These are phyloP conservation scores for Oryzias javanicus DNA, from an alignment of 2,113 vertebrate species.

Conservation along the genomic window DNA sequence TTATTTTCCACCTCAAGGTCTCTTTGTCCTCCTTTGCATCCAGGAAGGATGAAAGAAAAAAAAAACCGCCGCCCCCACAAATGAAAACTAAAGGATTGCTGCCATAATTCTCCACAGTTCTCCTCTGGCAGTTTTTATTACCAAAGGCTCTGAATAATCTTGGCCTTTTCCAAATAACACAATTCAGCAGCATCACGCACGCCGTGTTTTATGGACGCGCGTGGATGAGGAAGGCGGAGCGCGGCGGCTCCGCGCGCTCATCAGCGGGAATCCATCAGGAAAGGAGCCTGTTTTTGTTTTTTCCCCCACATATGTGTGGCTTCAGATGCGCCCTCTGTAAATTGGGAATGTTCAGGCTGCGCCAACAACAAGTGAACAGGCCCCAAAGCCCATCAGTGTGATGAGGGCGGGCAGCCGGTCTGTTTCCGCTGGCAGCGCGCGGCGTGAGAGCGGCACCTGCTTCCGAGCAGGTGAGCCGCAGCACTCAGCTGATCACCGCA, in stretches of 20 bases:
- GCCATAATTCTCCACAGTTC: constrained; percentile 68
- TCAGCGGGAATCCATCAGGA: constrained; percentile 9
- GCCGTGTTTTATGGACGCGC: constrained; percentile 60
- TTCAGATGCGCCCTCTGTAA: constrained; percentile 50
- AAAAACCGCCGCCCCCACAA: constrained; percentile 44
- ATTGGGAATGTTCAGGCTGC: constrained; percentile 56
- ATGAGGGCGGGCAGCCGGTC: constrained; percentile 53
- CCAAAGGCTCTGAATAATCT: constrained; percentile 65
- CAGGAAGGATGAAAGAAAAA: constrained; percentile 23
- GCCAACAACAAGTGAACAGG: constrained; percentile 65
- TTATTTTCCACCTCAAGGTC: constrained; percentile 54
- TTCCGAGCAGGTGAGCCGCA: constrained; percentile 46
- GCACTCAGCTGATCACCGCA: constrained; percentile 10
- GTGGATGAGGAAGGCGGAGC: constrained; percentile 57
- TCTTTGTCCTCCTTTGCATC: constrained; percentile 55
- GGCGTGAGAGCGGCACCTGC: constrained; percentile 41
- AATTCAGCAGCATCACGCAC: constrained; percentile 65
- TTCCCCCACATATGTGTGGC: constrained; percentile 44
- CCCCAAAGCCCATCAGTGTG: constrained; percentile 67
- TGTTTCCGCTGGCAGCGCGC: constrained; percentile 52
- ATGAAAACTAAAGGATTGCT: constrained; percentile 67
- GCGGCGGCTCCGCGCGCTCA: constrained; percentile 29
- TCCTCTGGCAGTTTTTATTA: constrained; percentile 71
- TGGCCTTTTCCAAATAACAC: constrained; percentile 64
- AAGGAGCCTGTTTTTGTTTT: neutral